phyloP scores from a whole-genome alignment of 1,140 invertebrate species.

The Globodera ellingtonae region DNA sequence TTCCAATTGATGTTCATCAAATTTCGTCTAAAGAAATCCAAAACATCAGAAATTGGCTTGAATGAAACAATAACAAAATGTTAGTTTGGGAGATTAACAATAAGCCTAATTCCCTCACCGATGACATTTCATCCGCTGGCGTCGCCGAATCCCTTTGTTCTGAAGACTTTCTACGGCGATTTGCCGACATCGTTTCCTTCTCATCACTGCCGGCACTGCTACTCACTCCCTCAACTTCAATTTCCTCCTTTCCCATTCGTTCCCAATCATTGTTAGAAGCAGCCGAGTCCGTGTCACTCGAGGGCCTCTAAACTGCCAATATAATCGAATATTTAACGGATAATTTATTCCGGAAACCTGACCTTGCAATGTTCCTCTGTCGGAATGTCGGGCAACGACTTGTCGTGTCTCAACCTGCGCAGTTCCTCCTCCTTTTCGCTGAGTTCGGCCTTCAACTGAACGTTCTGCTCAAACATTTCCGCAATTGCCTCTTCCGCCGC shows the following conservation, averaged over 20 bases:
- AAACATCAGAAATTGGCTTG: too few relatives aligned
- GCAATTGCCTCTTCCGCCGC: not conserved
- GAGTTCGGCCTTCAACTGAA: not conserved
- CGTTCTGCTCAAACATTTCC: not conserved
- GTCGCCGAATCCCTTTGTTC: not conserved
- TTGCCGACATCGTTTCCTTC: not conserved
- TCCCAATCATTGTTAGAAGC: slow-evolving; percentile 38
- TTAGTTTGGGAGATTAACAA: too few relatives aligned
- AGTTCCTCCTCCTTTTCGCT: slow-evolving; percentile 12
- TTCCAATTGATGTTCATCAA: not conserved
- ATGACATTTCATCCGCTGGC: slow-evolving; percentile 7
- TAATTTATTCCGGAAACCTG: too few relatives aligned
- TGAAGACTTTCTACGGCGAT: not conserved
- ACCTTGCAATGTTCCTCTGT: slow-evolving; percentile 27
- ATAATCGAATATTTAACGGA: not conserved
- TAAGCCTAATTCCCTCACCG: not conserved
- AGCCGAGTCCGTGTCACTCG: slow-evolving; percentile 38
- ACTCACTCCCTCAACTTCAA: slow-evolving; percentile 18
- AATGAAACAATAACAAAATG: too few relatives aligned
- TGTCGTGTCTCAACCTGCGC: slow-evolving; percentile 67
- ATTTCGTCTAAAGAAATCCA: not conserved
- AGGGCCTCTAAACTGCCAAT: slow-evolving; percentile 25
- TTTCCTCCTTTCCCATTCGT: slow-evolving; percentile 37
- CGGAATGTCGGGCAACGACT: slow-evolving; percentile 12
- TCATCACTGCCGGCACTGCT: slow-evolving; percentile 25